Percentiles rank a stretch among this genome's conserved stretches.
Evolutionary conservation across 2,113 vertebrate species (phyloP).

Genomic region (Piprites chloris): DNA sequence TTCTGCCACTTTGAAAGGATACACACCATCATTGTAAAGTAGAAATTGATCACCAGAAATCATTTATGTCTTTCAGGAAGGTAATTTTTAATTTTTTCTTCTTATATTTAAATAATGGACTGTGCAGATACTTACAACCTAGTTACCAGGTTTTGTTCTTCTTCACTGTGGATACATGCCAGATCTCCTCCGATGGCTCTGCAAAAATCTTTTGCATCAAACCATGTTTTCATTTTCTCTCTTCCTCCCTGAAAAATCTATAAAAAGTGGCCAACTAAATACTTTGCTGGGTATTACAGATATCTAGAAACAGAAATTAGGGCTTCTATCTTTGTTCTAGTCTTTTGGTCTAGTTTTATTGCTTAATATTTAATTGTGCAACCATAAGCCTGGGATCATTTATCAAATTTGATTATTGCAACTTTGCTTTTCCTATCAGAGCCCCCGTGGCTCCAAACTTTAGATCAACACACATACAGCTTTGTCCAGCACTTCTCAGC

Average conservation of each 20-base stretch:
- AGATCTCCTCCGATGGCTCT: constrained; percentile 85
- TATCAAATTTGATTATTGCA: not conserved
- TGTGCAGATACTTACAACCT: constrained; percentile 55
- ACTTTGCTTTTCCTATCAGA: not conserved
- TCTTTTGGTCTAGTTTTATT: not conserved
- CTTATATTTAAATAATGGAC: not conserved
- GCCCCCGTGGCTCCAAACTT: not conserved
- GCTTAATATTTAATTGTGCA: not conserved
- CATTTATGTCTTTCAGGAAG: not conserved
- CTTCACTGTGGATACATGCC: constrained; percentile 76
- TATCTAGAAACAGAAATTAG: not conserved
- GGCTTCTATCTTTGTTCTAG: not conserved
- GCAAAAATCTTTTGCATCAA: constrained; percentile 85
- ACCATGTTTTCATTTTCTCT: constrained; percentile 81
- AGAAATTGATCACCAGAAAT: not conserved
- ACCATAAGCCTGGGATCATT: not conserved
- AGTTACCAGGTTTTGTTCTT: constrained; percentile 63
- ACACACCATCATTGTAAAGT: not conserved
- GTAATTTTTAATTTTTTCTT: rapidly evolving
- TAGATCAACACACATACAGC: not conserved
- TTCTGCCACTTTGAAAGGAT: not conserved
- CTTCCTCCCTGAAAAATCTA: constrained; percentile 67
- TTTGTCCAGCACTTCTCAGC: not conserved
- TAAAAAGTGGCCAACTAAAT: not conserved
- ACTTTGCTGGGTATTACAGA: not conserved